A percentile compares a stretch with the other conserved stretches of the same genome.
phyloP scores from a whole-genome alignment of 1,140 invertebrate genomes.

The Hylaeus volcanicus region DNA sequence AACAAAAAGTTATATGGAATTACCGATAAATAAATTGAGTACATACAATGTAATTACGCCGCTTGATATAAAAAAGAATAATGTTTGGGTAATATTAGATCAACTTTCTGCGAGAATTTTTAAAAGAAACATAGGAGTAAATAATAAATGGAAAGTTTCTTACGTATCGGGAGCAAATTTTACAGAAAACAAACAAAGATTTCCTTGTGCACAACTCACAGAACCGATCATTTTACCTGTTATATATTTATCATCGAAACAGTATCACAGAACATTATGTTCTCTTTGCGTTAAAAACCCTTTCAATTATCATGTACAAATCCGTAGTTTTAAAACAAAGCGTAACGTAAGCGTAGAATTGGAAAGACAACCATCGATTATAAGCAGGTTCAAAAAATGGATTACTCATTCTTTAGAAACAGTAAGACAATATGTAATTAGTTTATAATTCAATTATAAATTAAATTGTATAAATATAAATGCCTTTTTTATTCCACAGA shows the following conservation, averaged over 20 bases:
- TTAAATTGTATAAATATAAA: constrained; percentile 6
- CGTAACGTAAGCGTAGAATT: constrained; percentile 85
- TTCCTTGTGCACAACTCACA: constrained; percentile 50
- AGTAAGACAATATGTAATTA: constrained; percentile 35
- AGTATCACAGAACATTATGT: constrained; percentile 57
- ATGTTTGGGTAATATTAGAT: constrained; percentile 63
- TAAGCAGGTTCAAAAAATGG: constrained; percentile 74
- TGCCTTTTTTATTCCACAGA: constrained; percentile 32
- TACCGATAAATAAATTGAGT: constrained; percentile 65
- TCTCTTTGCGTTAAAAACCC: constrained; percentile 53
- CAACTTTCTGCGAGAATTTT: constrained; percentile 56
- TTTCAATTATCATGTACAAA: constrained; percentile 65
- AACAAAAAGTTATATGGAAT: constrained; percentile 71
- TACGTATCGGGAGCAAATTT: constrained; percentile 73
- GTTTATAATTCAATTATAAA: not conserved
- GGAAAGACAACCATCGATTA: constrained; percentile 85
- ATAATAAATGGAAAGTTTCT: constrained; percentile 73
- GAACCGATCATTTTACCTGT: constrained; percentile 59
- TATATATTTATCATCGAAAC: constrained; percentile 54
- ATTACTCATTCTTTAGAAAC: constrained; percentile 51
- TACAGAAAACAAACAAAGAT: constrained; percentile 72
- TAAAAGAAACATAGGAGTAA: constrained; percentile 55
- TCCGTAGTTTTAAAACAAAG: constrained; percentile 88
- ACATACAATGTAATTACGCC: constrained; percentile 52
- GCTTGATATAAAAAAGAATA: constrained; percentile 60